Evolutionary conservation across 2,797 vertebrate genomes (phyloP), one percentile per base, ranked within the genome.

Genomic region (Squalus acanthias): DNA sequence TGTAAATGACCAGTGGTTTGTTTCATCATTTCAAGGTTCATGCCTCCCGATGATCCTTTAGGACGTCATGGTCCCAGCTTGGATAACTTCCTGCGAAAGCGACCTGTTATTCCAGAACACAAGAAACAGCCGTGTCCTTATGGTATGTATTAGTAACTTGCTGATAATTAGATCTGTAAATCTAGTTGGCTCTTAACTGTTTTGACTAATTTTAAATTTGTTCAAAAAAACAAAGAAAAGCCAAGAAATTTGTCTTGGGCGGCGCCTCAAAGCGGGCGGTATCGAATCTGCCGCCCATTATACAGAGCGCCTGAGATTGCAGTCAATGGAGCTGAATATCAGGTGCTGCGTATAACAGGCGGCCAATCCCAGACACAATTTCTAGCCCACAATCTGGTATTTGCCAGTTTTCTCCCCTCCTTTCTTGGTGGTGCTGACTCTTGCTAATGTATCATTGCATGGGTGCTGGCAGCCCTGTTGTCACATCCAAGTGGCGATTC

Each of bases 111-210:
- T 97, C 99, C 99, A 88, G 99, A 99, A 97, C 99, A 99, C 97
- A 99, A 99, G 98, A 99, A 99, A 96, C 99, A 99, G 97, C 99
- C 99, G 3, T 99, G 99, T 97, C 99, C 99, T 96, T 99, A 99
- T 96, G 99, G 99, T 99, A 97, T 98, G 98, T 98, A 97, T 72
- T 65, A 26, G 39, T 53, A 57, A 39, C 94, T 57, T 33, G 50
- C 50, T 60, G 33, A 26, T 29, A 60, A 89, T 50, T 50, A 63
- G 57, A 70, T 46, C 39, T 20, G 39, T 53, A 29, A 95, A 74
- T 57, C 39, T 74, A 33, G 69, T 74, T 50, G 26, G 65, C 33
- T 74, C 9, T 53, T 76, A 67, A 46, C 22, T 93, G 20, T 12
- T 93, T 93, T 60, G 87, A 60, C 13, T 17, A 69, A 46, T 93